Base-by-base conservation (phyloP, 2,888 invertebrate species). In the Cerastis rubricosa region DNA sequence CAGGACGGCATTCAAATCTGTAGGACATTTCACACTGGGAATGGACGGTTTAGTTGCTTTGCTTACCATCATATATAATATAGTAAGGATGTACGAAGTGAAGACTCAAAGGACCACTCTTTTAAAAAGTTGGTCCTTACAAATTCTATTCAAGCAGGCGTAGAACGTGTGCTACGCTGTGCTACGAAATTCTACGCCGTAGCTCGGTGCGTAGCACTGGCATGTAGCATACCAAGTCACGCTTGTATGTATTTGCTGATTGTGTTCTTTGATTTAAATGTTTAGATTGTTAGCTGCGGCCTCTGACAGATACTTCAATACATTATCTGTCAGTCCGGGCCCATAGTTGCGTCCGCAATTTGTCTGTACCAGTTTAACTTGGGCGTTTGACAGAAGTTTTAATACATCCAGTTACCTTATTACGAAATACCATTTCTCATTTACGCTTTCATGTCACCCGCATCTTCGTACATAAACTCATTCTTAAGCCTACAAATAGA, bases 1-100 rank as follows among this genome's bases (percentile, higher is more conserved):
- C 75, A 71, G 82, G 78, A 65, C 51, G 70, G 45, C 68, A 89
- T 87, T 85, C 87, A 87, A 83, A 83, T 84, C 71, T 54, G 73
- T 74, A 61, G 54, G 78, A 80, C 78, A 72, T 76, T 81, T 80
- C 78, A 47, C 76, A 72, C 73, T 57, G 70, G 43, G 59, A 71
- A 75, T 74, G 54, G 75, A 57, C 68, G 54, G 17, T 49, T 61
- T 73, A 67, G 51, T 71, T 65, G 61, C 1, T 59, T 59, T 59
- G n/a, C 69, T 66, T 71, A n/a, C 14, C 35, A 64, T 81, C 35
- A 64, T 81, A 61, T 43, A 59, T 57, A 61, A 59, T 61, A 65
- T 83, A 0, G 45, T 45, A 7, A 14, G 40, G 47, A 45, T 66
- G 22, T 66, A 57, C 12, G 59, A 71, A 64, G 12, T n/a, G 9